Base-by-base conservation (phyloP, 2,113 vertebrate genomes). In the Tetrao urogallus region DNA sequence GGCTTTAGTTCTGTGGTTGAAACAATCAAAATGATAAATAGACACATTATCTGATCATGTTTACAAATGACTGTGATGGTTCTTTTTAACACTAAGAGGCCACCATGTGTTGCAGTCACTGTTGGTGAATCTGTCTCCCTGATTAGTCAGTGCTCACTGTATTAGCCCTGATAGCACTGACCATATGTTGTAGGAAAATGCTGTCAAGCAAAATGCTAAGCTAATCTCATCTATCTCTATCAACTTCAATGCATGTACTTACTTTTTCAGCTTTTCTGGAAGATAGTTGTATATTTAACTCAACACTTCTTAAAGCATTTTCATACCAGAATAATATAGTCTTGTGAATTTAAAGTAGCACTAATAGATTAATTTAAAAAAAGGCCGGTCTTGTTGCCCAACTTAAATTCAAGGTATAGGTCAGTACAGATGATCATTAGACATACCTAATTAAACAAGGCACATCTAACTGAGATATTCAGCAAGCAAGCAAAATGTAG, bases 141-240 rank as follows among this genome's bases (percentile, higher is more conserved):
- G 97, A 97, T 98, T 98, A 97, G 93, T 80, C 63, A 32, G 60
- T 97, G 95, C 82, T 97, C 73, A 94, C 84, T 96, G 74, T 95
- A 97, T 96, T 95, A 97, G 96, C 96, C 94, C 85, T 96, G 89
- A 94, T 93, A 97, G 64, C 93, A 94, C 91, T 78, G 95, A 98
- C 96, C 97, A 97, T 97, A 98, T 97, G 97, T 96, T 82, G 30
- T 95, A 94, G 96, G 95, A 96, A 97, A 97, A 97, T 94, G 88
- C 96, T 97, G 94, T 98, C 97, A 98, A 97, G 96, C 80, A 94
- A 95, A 96, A 94, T 95, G 83, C 73, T 63, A 75, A 93, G 47
- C 90, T 90, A 96, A 95, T 96, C 89, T 86, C 95, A 97, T 98
- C 91, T 96, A 93, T 98, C 95, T 98, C 91, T 96, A 96, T 97